Conservation (phyloP, 2,888 invertebrate species). For the Volucella inflata region DNA sequence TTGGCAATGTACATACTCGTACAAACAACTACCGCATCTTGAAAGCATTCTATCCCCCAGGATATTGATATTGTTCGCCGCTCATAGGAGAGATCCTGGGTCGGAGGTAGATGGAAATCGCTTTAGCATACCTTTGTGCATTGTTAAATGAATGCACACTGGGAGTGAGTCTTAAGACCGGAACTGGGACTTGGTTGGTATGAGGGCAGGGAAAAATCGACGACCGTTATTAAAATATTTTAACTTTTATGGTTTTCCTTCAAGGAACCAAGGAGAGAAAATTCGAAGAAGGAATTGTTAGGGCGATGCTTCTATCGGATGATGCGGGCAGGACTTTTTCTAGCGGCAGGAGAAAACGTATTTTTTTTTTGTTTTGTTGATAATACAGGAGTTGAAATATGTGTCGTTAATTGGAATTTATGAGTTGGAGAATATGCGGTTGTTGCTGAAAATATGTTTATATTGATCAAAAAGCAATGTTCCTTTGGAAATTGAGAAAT, state of each 20-base stretch:
- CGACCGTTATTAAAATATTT: conserved; percentile 75
- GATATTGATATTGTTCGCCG: conserved; percentile 74
- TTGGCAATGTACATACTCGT: conserved; percentile 73
- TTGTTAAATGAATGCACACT: conserved; percentile 82
- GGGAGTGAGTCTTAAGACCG: neutral
- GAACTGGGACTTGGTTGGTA: conserved; percentile 5
- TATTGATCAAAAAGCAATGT: conserved; percentile 44
- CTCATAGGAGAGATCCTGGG: conserved; percentile 35
- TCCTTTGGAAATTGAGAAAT: neutral
- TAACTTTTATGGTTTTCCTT: conserved; percentile 72
- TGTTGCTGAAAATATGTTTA: conserved; percentile 37
- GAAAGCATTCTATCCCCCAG: conserved; percentile 71
- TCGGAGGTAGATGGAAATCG: conserved; percentile 60
- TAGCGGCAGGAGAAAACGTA: conserved; percentile 11
- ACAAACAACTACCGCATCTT: conserved; percentile 75
- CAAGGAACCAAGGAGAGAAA: conserved; percentile 38
- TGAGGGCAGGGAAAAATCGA: conserved; percentile 42
- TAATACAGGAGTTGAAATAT: conserved; percentile 59
- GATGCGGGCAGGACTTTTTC: conserved; percentile 9
- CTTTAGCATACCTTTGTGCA: conserved; percentile 83
- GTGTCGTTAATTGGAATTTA: conserved; percentile 74
- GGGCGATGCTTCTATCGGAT: conserved; percentile 47
- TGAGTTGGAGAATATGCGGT: conserved; percentile 60
- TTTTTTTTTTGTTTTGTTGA: conserved; percentile 50
- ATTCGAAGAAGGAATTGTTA: conserved; percentile 8